phyloP scores from a whole-genome alignment of 2,888 invertebrate species.

The Acronicta alni region DNA sequence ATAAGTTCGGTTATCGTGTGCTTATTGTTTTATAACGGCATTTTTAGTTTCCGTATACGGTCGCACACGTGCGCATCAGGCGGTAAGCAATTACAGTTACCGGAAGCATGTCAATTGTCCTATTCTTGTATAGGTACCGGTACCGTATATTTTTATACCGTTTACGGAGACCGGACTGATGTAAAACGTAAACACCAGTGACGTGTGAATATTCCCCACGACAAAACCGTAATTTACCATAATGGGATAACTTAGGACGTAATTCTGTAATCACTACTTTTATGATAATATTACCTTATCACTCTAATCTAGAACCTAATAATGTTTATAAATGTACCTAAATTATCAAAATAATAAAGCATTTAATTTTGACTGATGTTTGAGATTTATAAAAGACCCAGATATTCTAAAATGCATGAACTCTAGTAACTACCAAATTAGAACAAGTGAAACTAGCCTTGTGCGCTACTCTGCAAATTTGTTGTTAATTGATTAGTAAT shows the following conservation, averaged over 20 bases:
- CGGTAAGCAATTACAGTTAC: not conserved
- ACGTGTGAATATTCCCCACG: too few species aligned
- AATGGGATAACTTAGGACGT: too few species aligned
- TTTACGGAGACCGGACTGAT: constrained; percentile 1
- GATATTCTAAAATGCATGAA: constrained; percentile 3
- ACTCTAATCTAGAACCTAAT: constrained; percentile 31
- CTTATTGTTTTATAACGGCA: too few species aligned
- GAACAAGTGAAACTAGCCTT: constrained; percentile 42
- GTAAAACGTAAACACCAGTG: too few species aligned
- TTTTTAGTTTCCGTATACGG: not conserved
- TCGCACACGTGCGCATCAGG: constrained; percentile 2
- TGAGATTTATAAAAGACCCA: constrained; percentile 28
- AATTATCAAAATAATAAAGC: constrained; percentile 50
- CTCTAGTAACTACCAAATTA: constrained; percentile 19
- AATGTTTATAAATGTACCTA: constrained; percentile 48
- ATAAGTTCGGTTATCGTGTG: not conserved
- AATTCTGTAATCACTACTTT: constrained; percentile 18
- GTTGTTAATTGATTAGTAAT: constrained; percentile 37
- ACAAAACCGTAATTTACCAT: too few species aligned
- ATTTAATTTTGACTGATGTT: constrained; percentile 48
- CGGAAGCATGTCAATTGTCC: not conserved
- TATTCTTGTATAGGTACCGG: not conserved
- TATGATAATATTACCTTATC: constrained; percentile 29
- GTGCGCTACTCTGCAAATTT: constrained; percentile 30
- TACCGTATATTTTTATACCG: not conserved